Base-by-base conservation (phyloP, 2,113 vertebrate genomes). In the Maylandia zebra region DNA sequence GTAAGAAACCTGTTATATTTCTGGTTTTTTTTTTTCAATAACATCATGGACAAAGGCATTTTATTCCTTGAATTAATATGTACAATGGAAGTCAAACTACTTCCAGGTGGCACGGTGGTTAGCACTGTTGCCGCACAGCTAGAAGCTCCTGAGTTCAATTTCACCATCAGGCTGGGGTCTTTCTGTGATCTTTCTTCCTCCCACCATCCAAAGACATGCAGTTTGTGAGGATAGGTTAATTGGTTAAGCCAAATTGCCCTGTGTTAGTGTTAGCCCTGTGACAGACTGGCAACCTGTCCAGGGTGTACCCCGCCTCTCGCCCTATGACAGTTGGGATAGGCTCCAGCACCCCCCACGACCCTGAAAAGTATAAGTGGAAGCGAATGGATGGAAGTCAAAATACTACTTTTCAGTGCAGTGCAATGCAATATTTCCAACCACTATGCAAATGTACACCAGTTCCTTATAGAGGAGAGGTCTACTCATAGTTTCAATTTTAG, bases 21-120 rank as follows among this genome's bases (percentile, higher is more conserved):
- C 45, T 30, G 66, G 3, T 0, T 0, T 1, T 5, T 45, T 56
- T 56, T 17, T 30, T 30, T 1, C 69, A 74, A 17, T 27, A 45
- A 17, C 9, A 50, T 30, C 43, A 48, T 17, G 24, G 24, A 17
- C 24, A 30, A 30, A 76, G 43, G 71, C 43, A 76, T 45, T 74
- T 74, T 27, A 74, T 74, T 74, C 41, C 24, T 16, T 16, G 13
- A 45, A 45, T 45, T 24, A 45, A 45, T 45, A 74, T 74, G 22
- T 45, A 74, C 41, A 74, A 27, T 48, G 41, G 5, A 45, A 45
- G 41, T 74, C 41, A 74, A 74, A 64, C 24, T 27, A 43, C 14
- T 74, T 43, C 22, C 13, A 74, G 43, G n/a, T 74, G 22, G 27
- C 56, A 30, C 8, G 24, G 56, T 59, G 56, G 13, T 59, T 59